Percentiles rank a stretch among this genome's conserved stretches.
These are phyloP conservation scores for Nomada fucata DNA, from an alignment of 2,888 invertebrate species.

Conservation along the genomic window DNA sequence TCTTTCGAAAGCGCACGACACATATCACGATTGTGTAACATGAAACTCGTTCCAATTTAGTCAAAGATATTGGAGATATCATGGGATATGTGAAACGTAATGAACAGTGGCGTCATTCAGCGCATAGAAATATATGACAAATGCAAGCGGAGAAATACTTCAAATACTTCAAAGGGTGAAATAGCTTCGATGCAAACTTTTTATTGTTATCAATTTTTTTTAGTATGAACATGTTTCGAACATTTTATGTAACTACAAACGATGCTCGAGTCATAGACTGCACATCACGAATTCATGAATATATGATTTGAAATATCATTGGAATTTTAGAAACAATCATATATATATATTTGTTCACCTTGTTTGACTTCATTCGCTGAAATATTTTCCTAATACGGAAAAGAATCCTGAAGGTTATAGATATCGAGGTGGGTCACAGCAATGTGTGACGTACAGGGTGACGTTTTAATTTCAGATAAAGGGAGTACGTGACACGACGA, in stretches of 20 bases:
- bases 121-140: too few species aligned
- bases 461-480: slow-evolving; percentile 70
- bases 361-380: too few species aligned
- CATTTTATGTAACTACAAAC: too few species aligned
- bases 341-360: too few species aligned
- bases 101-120: too few species aligned
- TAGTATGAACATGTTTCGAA: too few species aligned
- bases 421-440: slow-evolving; percentile 28
- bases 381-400: slow-evolving; percentile 51
- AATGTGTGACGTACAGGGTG: slow-evolving; percentile 19
- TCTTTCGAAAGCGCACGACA: background rate
- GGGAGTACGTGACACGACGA: slow-evolving; percentile 44
- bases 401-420: slow-evolving; percentile 46
- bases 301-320: background rate
- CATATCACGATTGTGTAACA: background rate
- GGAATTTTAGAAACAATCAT: background rate
- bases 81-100: background rate
- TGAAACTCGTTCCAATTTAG: background rate
- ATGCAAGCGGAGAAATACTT: too few species aligned
- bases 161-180: too few species aligned
- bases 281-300: too few species aligned
- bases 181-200: too few species aligned
- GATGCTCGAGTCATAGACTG: too few species aligned
- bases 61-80: background rate
- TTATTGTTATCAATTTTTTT: too few species aligned